Evolutionary conservation across 64 coral and sea anemone genomes (phyloP), one percentile per base, ranked within the genome.

Genomic region (Pachyseris speciosa): DNA sequence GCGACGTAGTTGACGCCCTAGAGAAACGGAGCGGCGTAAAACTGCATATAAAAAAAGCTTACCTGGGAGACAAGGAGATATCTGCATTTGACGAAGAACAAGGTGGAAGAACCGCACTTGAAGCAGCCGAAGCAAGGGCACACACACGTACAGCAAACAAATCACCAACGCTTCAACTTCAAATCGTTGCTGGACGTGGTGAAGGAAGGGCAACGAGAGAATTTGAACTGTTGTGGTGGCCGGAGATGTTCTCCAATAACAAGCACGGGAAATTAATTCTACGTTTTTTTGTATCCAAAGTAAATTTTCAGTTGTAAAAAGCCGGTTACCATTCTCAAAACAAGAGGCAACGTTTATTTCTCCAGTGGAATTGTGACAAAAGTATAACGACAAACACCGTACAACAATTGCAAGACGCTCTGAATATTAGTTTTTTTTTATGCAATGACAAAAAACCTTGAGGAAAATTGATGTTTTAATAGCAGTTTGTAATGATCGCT

Each of bases 1-100:
- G 73, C 17, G 89, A 91, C 7, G 39, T 91, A 38, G 38, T 72
- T 83, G 10, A 37, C 50, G 77, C 78, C 67, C 57, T 91, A 25
- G 49, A 34, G 51, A 20, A 83, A 39, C 45, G 51, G 71, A 55
- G 37, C 8, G 16, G 36, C 20, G 37, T 80, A 22, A 38, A 26
- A 13, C 36, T 90, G 27, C 1, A 70, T 31, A 15, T 80, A 38
- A 70, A 71, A 34, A 91, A 83, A 65, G 70, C 43, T 16, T 91
- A 91, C 65, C 41, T 26, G 9, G 88, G 88, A 16, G 67, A 69
- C 12, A 70, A 39, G 40, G 88, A 69, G 32, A 31, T 83, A 20
- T 1, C 13, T 25, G 34, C 32, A 37, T 22, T 15, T 7, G 68
- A 28, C 32, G 30, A 64, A 17, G 29, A 22, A 25, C 22, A 41